These are phyloP conservation scores for Hyperoodon ampullatus DNA, from an alignment of 2,113 vertebrate species.

Conservation along the genomic window DNA sequence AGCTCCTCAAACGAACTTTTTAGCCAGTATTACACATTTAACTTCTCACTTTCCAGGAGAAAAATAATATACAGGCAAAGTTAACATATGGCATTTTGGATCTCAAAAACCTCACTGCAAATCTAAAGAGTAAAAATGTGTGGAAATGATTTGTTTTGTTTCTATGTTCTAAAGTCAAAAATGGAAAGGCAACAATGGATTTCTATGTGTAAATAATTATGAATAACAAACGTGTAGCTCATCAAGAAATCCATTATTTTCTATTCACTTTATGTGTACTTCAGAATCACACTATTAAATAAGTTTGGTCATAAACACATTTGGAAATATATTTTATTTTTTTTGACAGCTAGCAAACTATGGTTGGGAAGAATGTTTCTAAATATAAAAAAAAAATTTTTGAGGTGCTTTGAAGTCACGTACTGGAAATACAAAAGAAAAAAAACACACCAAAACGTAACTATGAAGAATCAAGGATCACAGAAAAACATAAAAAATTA, in stretches of 20 bases:
- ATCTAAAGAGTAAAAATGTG: background rate
- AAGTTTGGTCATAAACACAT: background rate
- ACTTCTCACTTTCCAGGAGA: background rate
- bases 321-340: background rate
- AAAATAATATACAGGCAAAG: background rate
- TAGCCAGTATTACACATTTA: background rate
- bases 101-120: background rate
- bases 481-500: background rate
- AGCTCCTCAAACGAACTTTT: background rate
- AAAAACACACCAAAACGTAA: background rate
- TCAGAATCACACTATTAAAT: background rate
- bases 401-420: constrained; percentile 30
- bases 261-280: background rate
- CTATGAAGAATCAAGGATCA: background rate
- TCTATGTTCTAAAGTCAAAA: background rate
- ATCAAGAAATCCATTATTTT: background rate
- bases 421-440: constrained; percentile 8
- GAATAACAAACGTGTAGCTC: background rate
- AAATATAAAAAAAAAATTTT: background rate
- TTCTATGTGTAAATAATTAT: constrained; percentile 12
- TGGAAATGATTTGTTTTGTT: background rate
- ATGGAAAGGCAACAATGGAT: background rate
- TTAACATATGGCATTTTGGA: constrained; percentile 2
- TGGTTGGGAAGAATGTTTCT: constrained; percentile 7
- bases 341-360: constrained; percentile 22